Evolutionary conservation across 2,797 vertebrate genomes (phyloP).

Genomic region (Oreortyx pictus): DNA sequence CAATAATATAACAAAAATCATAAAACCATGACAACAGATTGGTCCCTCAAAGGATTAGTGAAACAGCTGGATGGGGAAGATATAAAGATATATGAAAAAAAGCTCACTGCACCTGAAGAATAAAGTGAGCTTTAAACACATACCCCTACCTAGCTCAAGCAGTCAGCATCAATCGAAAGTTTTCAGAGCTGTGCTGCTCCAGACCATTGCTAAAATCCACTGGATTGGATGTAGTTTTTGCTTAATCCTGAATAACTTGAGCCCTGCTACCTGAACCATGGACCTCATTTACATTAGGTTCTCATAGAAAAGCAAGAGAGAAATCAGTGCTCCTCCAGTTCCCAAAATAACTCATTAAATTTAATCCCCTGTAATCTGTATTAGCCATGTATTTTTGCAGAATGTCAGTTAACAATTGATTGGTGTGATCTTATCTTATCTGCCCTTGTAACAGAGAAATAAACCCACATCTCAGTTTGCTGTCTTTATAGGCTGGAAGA

Average conservation of each 20-base stretch:
- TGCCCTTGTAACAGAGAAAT: not conserved
- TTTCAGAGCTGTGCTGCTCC: not conserved
- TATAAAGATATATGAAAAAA: not conserved
- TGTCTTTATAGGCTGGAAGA: not conserved
- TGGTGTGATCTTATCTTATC: not conserved
- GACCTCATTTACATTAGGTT: not conserved
- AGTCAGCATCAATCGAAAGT: not conserved
- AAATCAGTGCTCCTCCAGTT: not conserved
- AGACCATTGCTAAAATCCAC: not conserved
- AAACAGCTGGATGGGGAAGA: not conserved
- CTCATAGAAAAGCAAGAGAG: not conserved
- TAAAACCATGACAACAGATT: not conserved
- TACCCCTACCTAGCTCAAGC: not conserved
- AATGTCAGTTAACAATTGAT: not conserved
- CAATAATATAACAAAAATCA: too few relatives aligned
- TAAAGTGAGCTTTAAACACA: not conserved
- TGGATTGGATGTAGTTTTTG: not conserved
- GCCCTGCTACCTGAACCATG: not conserved
- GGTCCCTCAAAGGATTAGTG: not conserved
- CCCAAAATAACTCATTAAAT: not conserved
- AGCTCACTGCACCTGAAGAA: not conserved
- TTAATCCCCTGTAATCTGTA: not conserved
- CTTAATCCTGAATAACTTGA: not conserved
- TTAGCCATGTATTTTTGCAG: not conserved
- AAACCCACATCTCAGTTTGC: not conserved